Evolutionary conservation across 2,888 invertebrate genomes (phyloP).

Genomic region (Sarcophaga variegata): DNA sequence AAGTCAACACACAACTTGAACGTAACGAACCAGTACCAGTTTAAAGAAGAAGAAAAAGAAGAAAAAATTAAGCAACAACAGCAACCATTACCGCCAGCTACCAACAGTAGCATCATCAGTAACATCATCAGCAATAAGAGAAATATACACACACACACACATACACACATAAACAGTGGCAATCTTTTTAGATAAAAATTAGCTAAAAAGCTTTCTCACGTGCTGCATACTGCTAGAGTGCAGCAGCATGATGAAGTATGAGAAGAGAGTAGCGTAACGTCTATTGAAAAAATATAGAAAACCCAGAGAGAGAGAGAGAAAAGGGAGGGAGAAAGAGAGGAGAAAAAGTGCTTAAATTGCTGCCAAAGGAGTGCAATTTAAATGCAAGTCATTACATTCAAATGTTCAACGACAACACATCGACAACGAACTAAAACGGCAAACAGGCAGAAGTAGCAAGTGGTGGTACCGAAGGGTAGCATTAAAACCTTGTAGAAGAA

Average conservation of each 20-base stretch:
- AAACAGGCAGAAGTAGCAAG: not conserved
- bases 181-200: slow-evolving; percentile 74
- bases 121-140: slow-evolving; percentile 8
- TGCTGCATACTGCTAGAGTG: slow-evolving; percentile 54
- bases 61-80: not conserved
- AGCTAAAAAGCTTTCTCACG: slow-evolving; percentile 79
- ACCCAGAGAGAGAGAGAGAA: not conserved
- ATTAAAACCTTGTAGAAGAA: not conserved
- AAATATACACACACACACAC: not conserved
- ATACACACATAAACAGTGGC: slow-evolving; percentile 30
- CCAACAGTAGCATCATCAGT: slow-evolving; percentile 23
- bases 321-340: not conserved
- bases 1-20: slow-evolving; percentile 40
- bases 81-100: slow-evolving; percentile 40
- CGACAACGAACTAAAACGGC: no score
- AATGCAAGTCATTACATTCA: slow-evolving; percentile 69
- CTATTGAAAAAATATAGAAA: slow-evolving; percentile 47
- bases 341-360: slow-evolving; percentile 48
- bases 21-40: slow-evolving; percentile 43
- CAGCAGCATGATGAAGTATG: not conserved
- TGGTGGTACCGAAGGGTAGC: not conserved
- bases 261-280: slow-evolving; percentile 72
- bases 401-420: slow-evolving; percentile 50
- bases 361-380: slow-evolving; percentile 74
- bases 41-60: not conserved